These are phyloP conservation scores for Ctenopoma kingsleyae DNA, from an alignment of 2,797 vertebrate genomes.

Conservation along the genomic window DNA sequence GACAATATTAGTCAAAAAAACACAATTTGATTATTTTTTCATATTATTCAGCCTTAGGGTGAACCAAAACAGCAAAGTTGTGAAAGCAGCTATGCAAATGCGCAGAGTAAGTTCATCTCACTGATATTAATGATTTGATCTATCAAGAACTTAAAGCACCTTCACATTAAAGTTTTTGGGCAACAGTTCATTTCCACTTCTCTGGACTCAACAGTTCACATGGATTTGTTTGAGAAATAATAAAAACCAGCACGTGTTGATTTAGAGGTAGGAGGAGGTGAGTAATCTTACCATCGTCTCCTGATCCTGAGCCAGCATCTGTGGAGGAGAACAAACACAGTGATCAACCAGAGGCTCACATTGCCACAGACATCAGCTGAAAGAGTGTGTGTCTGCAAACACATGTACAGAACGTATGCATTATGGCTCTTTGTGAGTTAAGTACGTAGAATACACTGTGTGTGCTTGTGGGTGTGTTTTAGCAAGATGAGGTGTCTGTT, in stretches of 20 bases:
- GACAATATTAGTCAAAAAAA: too few relatives aligned
- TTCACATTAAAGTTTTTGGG: background rate
- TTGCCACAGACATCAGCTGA: constrained; percentile 50
- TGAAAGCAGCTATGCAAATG: background rate
- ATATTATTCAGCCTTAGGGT: too few relatives aligned
- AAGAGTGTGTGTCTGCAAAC: constrained; percentile 55
- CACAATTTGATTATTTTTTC: too few relatives aligned
- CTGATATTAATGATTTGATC: too few relatives aligned
- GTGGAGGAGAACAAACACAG: constrained; percentile 77
- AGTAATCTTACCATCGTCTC: constrained; percentile 93
- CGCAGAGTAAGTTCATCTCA: background rate
- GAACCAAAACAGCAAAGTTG: too few relatives aligned
- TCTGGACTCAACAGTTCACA: background rate
- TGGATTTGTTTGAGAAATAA: constrained; percentile 20
- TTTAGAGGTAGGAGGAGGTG: constrained; percentile 39
- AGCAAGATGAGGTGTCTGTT: constrained; percentile 33
- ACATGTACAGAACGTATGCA: constrained; percentile 25
- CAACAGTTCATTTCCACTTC: background rate
- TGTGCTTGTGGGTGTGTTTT: constrained; percentile 12
- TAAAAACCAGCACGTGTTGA: constrained; percentile 28
- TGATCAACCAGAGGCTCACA: constrained; percentile 64
- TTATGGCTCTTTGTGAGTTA: constrained; percentile 33
- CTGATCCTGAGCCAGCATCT: constrained; percentile 98
- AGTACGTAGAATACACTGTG: constrained; percentile 2
- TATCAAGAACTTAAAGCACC: background rate